phyloP scores from a whole-genome alignment of 37 sponge, comb jelly and placozoan genomes.

The Bolinopsis microptera region DNA sequence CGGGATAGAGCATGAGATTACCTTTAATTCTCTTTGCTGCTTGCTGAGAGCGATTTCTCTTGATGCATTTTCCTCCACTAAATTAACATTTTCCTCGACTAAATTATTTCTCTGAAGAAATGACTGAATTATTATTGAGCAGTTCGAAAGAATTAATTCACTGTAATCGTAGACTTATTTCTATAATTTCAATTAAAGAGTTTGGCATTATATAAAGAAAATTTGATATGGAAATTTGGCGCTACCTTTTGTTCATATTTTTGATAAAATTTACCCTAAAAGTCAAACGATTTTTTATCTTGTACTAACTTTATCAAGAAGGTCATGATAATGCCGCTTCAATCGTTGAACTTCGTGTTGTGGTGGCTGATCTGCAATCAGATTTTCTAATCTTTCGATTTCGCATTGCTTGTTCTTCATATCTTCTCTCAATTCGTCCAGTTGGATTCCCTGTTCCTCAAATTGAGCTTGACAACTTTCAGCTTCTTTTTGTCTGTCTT shows the following conservation, averaged over 20 bases:
- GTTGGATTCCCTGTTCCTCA: background rate
- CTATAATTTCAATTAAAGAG: too few relatives aligned
- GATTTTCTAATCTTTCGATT: background rate
- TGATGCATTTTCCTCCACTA: background rate
- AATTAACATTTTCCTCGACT: background rate
- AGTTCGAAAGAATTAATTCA: background rate
- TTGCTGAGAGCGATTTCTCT: slow-evolving; percentile 1
- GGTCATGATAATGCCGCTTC: background rate
- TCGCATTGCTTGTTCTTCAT: background rate
- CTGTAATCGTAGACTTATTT: background rate
- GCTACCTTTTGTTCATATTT: too few relatives aligned
- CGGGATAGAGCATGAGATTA: background rate
- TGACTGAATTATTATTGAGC: too few relatives aligned
- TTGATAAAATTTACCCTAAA: too few relatives aligned
- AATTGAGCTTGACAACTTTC: background rate
- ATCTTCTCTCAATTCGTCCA: background rate
- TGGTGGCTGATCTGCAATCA: slow-evolving; percentile 8
- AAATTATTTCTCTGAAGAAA: background rate
- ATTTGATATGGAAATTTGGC: too few relatives aligned
- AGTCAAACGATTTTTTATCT: too few relatives aligned
- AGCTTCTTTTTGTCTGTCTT: background rate
- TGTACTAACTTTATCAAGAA: slow-evolving; percentile 26
- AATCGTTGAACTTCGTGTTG: slow-evolving; percentile 25
- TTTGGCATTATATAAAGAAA: too few relatives aligned
- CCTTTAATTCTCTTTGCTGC: slow-evolving; percentile 25